These are phyloP conservation scores for Cuculus canorus DNA, from an alignment of 2,797 vertebrate species.

Conservation along the genomic window DNA sequence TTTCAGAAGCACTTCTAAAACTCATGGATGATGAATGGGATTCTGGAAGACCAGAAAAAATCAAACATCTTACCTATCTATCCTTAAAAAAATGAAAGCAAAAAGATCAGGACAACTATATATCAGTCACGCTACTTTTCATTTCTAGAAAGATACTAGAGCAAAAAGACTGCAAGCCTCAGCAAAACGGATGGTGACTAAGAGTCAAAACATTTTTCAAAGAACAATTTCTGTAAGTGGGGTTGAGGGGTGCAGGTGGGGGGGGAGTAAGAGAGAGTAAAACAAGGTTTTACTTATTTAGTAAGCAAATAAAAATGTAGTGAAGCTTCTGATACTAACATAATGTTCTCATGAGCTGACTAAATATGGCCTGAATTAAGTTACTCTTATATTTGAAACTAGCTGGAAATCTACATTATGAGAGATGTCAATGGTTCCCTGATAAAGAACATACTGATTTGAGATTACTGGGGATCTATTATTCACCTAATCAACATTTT, in stretches of 20 bases:
- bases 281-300: background rate
- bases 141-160: background rate
- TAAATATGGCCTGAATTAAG: background rate
- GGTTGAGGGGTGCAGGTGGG: rapidly evolving
- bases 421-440: background rate
- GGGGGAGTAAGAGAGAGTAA: background rate
- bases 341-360: background rate
- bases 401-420: background rate
- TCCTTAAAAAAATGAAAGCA: background rate
- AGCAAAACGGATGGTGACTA: background rate
- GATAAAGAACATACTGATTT: background rate
- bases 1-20: conserved; percentile 12
- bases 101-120: background rate
- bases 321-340: background rate
- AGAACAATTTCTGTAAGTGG: background rate
- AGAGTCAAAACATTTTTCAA: background rate
- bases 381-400: background rate
- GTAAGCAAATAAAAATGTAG: background rate
- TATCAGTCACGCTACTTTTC: background rate
- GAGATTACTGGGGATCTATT: background rate
- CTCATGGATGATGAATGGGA: background rate
- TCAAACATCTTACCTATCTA: background rate
- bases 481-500: background rate
- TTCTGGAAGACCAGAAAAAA: background rate
- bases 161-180: background rate